Percentiles rank a stretch among this genome's conserved stretches.
These are phyloP conservation scores for Ptiloglossa arizonensis DNA, from an alignment of 1,140 invertebrate genomes.

Conservation along the genomic window DNA sequence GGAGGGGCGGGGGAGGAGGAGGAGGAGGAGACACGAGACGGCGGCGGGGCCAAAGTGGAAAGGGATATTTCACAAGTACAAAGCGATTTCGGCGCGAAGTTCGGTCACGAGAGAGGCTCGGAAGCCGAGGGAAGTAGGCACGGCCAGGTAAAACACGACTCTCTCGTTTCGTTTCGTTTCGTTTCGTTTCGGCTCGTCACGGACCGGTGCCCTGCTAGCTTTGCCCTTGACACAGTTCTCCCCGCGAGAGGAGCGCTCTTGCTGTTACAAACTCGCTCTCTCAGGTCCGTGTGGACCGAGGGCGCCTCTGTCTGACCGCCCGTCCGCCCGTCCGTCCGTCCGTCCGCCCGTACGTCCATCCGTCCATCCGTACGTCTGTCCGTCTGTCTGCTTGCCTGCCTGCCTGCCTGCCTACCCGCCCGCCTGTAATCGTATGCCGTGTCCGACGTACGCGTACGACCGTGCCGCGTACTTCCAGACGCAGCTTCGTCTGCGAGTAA, in stretches of 20 bases:
- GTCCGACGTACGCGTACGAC: background rate
- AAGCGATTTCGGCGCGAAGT: conserved; percentile 48
- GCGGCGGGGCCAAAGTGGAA: background rate
- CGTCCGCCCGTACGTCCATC: background rate
- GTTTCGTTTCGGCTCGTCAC: conserved; percentile 75
- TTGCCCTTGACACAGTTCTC: conserved; percentile 79
- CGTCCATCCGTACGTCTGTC: background rate
- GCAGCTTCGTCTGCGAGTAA: background rate
- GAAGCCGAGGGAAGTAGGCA: conserved; percentile 24
- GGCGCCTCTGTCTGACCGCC: conserved; percentile 44
- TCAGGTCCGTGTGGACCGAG: conserved; percentile 41
- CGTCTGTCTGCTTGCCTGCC: conserved; percentile 28
- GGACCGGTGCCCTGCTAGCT: conserved; percentile 72
- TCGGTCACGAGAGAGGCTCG: conserved; percentile 11
- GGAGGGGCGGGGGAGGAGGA: background rate
- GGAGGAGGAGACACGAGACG: background rate
- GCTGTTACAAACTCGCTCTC: conserved; percentile 53
- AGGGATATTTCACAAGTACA: conserved; percentile 4
- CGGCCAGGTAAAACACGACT: conserved; percentile 69
- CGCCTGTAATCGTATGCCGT: conserved; percentile 5
- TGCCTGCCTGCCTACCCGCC: background rate
- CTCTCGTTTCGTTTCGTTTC: conserved; percentile 73
- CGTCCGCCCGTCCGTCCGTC: background rate
- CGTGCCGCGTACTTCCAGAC: background rate
- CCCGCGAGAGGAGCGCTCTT: conserved; percentile 59